Percentiles rank a stretch among this genome's conserved stretches.
These are phyloP conservation scores for Ochotona curzoniae DNA, from an alignment of 2,113 vertebrate species.

Conservation along the genomic window DNA sequence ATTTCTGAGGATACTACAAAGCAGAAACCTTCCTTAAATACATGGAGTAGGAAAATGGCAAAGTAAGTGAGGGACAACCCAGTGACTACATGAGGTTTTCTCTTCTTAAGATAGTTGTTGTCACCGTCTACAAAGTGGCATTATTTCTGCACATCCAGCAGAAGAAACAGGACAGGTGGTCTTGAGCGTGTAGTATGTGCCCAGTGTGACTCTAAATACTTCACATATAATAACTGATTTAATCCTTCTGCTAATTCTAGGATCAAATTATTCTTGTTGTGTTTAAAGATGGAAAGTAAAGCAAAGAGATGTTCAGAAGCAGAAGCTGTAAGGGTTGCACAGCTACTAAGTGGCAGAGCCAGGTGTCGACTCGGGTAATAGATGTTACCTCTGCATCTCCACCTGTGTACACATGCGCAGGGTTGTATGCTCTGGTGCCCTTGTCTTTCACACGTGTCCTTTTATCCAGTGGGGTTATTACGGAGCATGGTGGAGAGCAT, in stretches of 20 bases:
- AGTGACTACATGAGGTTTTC: background rate
- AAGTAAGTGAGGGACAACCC: background rate
- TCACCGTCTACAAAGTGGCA: background rate
- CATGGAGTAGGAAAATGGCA: background rate
- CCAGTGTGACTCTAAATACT: background rate
- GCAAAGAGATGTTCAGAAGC: background rate
- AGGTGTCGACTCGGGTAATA: background rate
- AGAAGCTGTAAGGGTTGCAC: too few relatives aligned
- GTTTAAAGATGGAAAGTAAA: background rate
- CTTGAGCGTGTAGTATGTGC: background rate
- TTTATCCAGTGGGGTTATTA: background rate
- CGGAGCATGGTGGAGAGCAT: background rate
- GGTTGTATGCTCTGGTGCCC: rapidly evolving
- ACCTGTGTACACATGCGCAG: rapidly evolving
- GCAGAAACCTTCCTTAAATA: background rate
- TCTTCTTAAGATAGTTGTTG: background rate
- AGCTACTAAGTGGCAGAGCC: background rate
- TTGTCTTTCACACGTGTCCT: background rate
- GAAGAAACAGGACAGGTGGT: background rate
- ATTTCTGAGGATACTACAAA: background rate
- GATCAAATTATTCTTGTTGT: background rate
- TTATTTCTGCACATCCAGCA: background rate
- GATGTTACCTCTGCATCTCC: background rate
- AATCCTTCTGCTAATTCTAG: background rate
- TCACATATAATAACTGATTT: background rate